A percentile compares a stretch with the other conserved stretches of the same genome.
Conservation (phyloP, 2,113 vertebrate species). For the Actenoides hombroni region DNA sequence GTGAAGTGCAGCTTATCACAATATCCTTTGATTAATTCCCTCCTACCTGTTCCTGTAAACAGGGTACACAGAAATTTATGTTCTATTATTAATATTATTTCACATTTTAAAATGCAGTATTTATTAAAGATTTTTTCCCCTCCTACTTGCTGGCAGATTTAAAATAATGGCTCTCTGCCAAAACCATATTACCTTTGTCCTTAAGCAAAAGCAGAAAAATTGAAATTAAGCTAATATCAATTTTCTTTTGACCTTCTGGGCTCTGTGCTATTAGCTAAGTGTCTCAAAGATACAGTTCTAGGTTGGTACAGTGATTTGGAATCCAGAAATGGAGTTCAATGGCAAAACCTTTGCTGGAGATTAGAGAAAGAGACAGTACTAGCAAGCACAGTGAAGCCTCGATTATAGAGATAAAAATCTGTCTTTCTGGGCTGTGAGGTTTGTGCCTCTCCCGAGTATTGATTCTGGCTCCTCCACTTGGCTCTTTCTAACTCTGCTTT, state of each 20-base stretch:
- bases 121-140: not conserved
- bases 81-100: conserved; percentile 22
- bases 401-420: not conserved
- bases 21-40: conserved; percentile 11
- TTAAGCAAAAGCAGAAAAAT: conserved; percentile 31
- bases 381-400: not conserved
- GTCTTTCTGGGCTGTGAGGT: not conserved
- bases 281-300: not conserved
- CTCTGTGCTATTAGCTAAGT: conserved; percentile 26
- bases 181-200: conserved; percentile 35
- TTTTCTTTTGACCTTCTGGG: conserved; percentile 35
- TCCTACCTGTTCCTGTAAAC: not conserved
- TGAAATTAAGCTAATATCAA: conserved; percentile 55
- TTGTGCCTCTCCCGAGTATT: not conserved
- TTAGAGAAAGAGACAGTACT: not conserved
- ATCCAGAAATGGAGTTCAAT: not conserved
- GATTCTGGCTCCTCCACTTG: conserved; percentile 16
- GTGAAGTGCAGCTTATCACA: not conserved
- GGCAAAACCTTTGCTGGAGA: not conserved
- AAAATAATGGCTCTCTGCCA: conserved; percentile 23
- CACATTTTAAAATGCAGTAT: conserved; percentile 8
- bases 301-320: not conserved
- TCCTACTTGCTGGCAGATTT: conserved; percentile 4
- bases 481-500: not conserved
- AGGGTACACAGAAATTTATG: not conserved